These are phyloP conservation scores for Phenacoccus solenopsis DNA, from an alignment of 1,140 invertebrate genomes.

Conservation along the genomic window DNA sequence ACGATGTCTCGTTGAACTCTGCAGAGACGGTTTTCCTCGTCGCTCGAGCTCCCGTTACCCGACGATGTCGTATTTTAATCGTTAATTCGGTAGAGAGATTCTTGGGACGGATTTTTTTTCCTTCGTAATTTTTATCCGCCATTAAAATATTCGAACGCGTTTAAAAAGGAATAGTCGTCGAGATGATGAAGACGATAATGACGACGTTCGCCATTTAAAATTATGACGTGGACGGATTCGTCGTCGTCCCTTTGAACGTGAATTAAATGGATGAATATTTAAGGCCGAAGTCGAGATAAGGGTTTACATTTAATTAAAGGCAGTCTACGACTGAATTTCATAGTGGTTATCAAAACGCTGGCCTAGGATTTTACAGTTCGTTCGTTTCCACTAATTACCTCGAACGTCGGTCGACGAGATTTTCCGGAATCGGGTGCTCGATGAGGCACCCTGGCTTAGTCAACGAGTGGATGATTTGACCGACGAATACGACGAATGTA, in stretches of 20 bases:
- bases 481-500: no score
- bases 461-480: no score
- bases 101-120: background rate
- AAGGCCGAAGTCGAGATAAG: background rate
- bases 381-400: no score
- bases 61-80: no score
- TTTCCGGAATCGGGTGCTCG: no score
- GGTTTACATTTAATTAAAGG: slow-evolving; percentile 3
- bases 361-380: no score
- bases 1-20: no score
- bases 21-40: no score
- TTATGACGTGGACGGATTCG: background rate
- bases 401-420: no score
- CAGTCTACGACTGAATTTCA: background rate
- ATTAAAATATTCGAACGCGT: background rate
- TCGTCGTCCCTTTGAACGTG: background rate
- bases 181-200: background rate
- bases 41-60: no score
- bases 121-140: background rate
- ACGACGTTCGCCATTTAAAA: background rate
- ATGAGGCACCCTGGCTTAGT: no score
- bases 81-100: no score
- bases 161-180: background rate
- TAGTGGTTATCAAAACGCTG: background rate
- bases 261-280: slow-evolving; percentile 3